phyloP scores from a whole-genome alignment of 2,888 invertebrate genomes.

The Antitype chi region DNA sequence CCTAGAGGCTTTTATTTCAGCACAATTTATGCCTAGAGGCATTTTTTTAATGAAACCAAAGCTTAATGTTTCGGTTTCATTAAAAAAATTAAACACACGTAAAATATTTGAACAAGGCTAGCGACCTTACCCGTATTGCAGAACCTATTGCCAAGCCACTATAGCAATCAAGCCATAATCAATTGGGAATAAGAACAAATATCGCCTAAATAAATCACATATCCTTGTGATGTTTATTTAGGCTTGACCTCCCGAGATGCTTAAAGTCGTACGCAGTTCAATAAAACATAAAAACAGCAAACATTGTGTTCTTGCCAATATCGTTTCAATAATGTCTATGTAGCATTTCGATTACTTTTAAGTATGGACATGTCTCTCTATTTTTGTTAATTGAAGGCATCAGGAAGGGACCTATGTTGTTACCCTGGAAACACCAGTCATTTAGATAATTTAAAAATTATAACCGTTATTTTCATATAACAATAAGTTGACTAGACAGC shows the following conservation, averaged over 20 bases:
- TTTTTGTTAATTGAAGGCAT: background rate
- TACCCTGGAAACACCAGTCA: background rate
- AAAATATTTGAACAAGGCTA: background rate
- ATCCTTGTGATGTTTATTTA: background rate
- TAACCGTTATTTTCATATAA: background rate
- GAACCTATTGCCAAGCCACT: background rate
- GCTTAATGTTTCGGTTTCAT: no score
- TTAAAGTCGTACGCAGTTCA: background rate
- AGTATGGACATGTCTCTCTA: background rate
- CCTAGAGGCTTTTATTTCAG: no score
- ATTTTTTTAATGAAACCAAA: no score
- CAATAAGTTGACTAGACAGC: background rate
- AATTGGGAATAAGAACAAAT: background rate
- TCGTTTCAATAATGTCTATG: background rate
- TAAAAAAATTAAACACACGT: no score
- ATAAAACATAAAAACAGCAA: background rate
- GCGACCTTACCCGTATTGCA: no score
- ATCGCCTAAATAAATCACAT: background rate
- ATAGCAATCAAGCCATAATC: background rate
- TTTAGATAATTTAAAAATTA: background rate
- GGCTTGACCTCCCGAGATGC: background rate
- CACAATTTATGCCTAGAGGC: no score
- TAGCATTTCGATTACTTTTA: background rate
- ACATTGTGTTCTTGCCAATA: background rate
- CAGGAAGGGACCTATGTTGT: no score